Base-by-base conservation (phyloP, 2,113 vertebrate species). In the Asarcornis scutulata region DNA sequence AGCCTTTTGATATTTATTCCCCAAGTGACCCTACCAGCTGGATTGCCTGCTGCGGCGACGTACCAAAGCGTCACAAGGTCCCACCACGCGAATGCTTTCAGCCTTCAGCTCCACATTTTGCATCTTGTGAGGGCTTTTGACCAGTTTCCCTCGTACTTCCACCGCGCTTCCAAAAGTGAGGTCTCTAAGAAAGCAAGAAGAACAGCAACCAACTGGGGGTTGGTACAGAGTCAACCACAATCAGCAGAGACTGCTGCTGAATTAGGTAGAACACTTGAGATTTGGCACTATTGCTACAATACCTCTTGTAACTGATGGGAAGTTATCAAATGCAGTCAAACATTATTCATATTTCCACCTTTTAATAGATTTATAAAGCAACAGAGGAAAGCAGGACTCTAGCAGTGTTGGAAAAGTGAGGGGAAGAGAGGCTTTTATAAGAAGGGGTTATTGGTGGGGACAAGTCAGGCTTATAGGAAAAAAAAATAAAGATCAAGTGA, bases 91-190 rank as follows among this genome's bases (percentile, higher is more conserved):
- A 91, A 99, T 98, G 16, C 96, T 92, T 46, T 98, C 96, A 4
- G 99, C 99, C 75, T 98, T 97, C 78, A 99, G 95, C 96, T 99
- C 99, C 91, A 99, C 84, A 10, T 95, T 97, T 91, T 99, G 99
- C 62, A 83, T 98, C 86, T 55, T 96, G 14, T 98, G 98, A n/a
- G 96, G 98, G 95, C 99, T 99, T 97, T 98, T 98, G 85, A 98
- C 97, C 81, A 99, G 96, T 46, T 95, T 85, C 25, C 99, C 99
- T 7, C 97, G 98, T 63, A 99, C 97, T 97, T 99, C 98, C 26
- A 99, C 98, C 7, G 99, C 98, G 2, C 99, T 98, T 36, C 99
- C 99, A 91, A 99, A 99, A 71, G 98, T 97, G 68, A 99, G 94
- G 74, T 97, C 97, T 91, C 99, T 99, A 71, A 31, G 36, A 73